Base-by-base conservation (phyloP, 2,888 invertebrate genomes). In the Apamea epomidion region DNA sequence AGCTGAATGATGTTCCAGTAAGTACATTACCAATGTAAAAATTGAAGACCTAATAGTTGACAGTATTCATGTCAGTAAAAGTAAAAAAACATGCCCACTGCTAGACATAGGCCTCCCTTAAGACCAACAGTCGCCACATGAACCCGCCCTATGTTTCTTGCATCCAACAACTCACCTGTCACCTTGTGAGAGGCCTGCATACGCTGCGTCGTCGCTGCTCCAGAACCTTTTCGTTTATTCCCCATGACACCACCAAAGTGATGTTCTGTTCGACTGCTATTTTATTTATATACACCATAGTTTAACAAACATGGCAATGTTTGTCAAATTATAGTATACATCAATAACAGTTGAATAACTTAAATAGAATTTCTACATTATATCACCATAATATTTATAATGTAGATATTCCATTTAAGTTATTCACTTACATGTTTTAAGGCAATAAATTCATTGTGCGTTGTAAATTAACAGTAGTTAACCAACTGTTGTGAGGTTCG, bases 1-100 rank as follows among this genome's bases (percentile, higher is more conserved):
- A 37, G 64, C 25, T 71, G 18, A 71, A 18, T n/a, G 32, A 37
- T 37, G 25, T 64, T 25, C 32, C 71, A n/a, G 71, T 71, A 71
- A 71, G 71, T 71, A 37, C 62, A 62, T 62, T 62, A 71, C 32
- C 1, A 12, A 25, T 32, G 16, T 16, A 10, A 25, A 29, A 32
- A 25, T 58, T 71, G 1, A 32, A 51, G 54, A 54, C 70, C 25
- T 14, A 70, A 48, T 29, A 7, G 70, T 70, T 29, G 29, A 21
- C 12, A 48, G 4, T 48, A 29, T 48, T 48, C 21, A 21, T 29
- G 14, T 12, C n/a, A 45, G 21, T 29, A 21, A 29, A n/a, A n/a
- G n/a, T n/a, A n/a, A n/a, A n/a, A n/a, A 21, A 12, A 48, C 21
- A 48, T 21, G 21, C 21, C 69, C 29, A 48, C 21, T 21, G 48